Conservation (phyloP, 1,140 invertebrate genomes). For the Notospermus geniculatus region DNA sequence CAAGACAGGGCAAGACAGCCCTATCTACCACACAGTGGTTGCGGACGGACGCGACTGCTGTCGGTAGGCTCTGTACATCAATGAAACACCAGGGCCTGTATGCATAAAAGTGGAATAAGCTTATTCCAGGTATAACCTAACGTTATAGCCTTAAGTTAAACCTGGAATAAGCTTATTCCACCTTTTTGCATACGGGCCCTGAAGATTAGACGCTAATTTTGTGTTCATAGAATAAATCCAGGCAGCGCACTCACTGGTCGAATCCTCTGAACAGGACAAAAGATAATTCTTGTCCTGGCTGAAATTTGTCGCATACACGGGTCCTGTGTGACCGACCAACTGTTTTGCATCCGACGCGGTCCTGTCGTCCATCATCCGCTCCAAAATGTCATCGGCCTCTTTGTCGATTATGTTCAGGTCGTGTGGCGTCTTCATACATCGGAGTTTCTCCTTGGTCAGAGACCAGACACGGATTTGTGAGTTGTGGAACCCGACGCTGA, state of each 20-base stretch:
- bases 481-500: conserved; percentile 89
- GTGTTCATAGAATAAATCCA: no score
- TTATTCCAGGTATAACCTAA: no score
- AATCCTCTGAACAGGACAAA: conserved; percentile 90
- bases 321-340: conserved; percentile 84
- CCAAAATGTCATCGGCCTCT: conserved; percentile 89
- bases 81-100: no score
- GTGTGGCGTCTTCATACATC: conserved; percentile 81
- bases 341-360: conserved; percentile 74
- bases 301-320: conserved; percentile 87
- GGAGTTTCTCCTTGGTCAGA: conserved; percentile 80
- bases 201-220: no score
- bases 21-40: no score
- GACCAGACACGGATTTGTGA: conserved; percentile 88
- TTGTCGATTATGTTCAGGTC: conserved; percentile 85
- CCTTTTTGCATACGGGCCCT: no score
- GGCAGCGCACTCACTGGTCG: conserved; percentile 65
- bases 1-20: no score
- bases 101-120: no score
- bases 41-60: no score
- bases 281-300: conserved; percentile 86
- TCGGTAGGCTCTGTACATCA: no score
- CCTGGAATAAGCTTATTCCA: no score
- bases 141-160: no score
- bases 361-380: conserved; percentile 93